Conservation (phyloP, 2,113 vertebrate species). For the Rostratula benghalensis region DNA sequence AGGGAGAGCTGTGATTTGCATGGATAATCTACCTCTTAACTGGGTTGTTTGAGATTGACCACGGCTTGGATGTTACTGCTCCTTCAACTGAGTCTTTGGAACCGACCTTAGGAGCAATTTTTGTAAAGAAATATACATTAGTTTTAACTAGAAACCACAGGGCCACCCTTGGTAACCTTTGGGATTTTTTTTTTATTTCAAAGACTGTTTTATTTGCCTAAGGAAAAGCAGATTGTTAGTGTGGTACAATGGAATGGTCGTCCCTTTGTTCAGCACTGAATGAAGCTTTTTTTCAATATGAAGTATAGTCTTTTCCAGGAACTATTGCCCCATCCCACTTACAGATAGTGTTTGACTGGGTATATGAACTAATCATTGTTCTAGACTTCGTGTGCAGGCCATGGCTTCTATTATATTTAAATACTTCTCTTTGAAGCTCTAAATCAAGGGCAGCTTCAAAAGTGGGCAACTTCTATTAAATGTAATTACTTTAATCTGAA, state of each 20-base stretch:
- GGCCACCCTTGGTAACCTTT: neutral
- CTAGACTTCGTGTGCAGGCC: slow-evolving; percentile 18
- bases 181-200: neutral
- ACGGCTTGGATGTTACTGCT: neutral
- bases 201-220: neutral
- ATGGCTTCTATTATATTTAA: slow-evolving; percentile 53
- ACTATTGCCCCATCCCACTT: neutral
- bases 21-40: neutral
- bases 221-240: neutral
- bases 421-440: slow-evolving; percentile 42
- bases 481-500: slow-evolving; percentile 57
- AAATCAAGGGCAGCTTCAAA: slow-evolving; percentile 43
- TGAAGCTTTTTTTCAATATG: neutral
- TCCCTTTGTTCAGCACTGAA: neutral
- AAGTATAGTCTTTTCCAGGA: slow-evolving; percentile 8
- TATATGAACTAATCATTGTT: slow-evolving; percentile 31
- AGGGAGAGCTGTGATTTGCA: neutral
- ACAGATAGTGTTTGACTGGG: neutral
- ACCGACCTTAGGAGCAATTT: neutral
- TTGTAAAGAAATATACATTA: neutral
- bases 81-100: neutral
- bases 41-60: neutral
- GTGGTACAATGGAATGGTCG: neutral
- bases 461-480: slow-evolving; percentile 29
- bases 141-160: neutral